Base-by-base conservation (phyloP, 2,888 invertebrate species). In the Cephus rjabovi region DNA sequence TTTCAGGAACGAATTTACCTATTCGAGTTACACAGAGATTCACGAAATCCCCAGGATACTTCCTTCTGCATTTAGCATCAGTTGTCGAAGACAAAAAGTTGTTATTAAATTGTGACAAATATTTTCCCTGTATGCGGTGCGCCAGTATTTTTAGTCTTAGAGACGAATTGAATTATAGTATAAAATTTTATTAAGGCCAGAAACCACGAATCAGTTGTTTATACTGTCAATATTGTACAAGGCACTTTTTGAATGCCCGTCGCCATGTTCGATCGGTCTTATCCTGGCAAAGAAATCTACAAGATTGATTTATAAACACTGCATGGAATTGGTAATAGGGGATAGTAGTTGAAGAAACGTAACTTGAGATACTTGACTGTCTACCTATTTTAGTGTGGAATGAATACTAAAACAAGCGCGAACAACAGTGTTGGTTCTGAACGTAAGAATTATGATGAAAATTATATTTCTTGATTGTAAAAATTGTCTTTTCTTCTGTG, bases 81-180 rank as follows among this genome's bases (percentile, higher is more conserved):
- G 23, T 56, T 40, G 15, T 15, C 4, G 15, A 40, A 40, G 40
- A 37, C 1, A 4, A 37, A 15, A 4, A 37, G 12, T 70, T 70
- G 1, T 11, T 70, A n/a, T 33, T 33, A 12, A n/a, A 30, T 30
- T 15, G 11, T 30, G 30, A 33, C 1, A 12, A 70, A 70, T 11
- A 79, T 73, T 86, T 82, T 11, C 83, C 82, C 0, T 89, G 89
- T 75, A 85, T 85, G 0, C 82, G 79, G 6, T 81, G 79, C 75
- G 35, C 34, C 23, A 68, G 79, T 34, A 74, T 33, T 31, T 81
- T 79, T 56, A 79, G 70, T 33, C 69, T 73, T 23, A 73, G 69
- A 37, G 71, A 74, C 12, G 73, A 69, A 37, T 70, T 79, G 15
- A 31, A 40, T 34, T 75, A 78, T 33, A 78, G 79, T 76, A 30